Evolutionary conservation across 1,140 invertebrate genomes (phyloP), one percentile per base, ranked within the genome.

Genomic region (Pinna nobilis): DNA sequence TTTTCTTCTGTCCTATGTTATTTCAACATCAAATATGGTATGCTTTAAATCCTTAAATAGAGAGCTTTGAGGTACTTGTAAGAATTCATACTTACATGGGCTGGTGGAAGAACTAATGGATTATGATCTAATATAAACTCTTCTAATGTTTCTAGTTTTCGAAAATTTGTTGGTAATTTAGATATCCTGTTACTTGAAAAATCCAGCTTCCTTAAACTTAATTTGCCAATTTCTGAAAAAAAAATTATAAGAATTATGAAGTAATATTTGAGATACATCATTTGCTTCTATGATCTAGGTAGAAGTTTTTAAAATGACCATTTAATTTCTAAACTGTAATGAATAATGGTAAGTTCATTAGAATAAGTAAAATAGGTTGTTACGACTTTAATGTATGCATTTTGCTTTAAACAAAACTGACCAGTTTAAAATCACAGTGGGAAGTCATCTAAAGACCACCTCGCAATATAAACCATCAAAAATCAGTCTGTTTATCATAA

Each of bases 151-250:
- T 91, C 92, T 94, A 97, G 96, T 82, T 94, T 93, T 53, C 94
- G 92, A 82, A 97, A 92, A 89, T 96, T 94, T 69, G 95, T 91
- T 0, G 96, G 96, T 73, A 97, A 92, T 59, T 93, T 93, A 49
- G 94, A 93, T 84, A 97, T 96, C 76, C 94, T 92, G 90, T 98
- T 98, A 81, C 93, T 93, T 87, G 95, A 95, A 79, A 97, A 93
- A 88, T 97, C 95, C 86, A 97, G 90, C 86, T 93, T 94, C 61
- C 94, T 92, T 71, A 98, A 92, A 79, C 93, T 93, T 80, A 97
- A 91, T 90, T 94, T 94, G 81, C 95, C 95, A 79, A 98, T 91
- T 92, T 97, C 96, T 93, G 88, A 25, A 91, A 91, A 70, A 76
- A 81, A 87, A 77, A 50, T 81, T 84, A 70, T 30, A 60, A 65